Percentiles rank a stretch among this genome's conserved stretches.
Evolutionary conservation across 2,888 invertebrate species (phyloP).

Genomic region (Leptogaster cylindrica): DNA sequence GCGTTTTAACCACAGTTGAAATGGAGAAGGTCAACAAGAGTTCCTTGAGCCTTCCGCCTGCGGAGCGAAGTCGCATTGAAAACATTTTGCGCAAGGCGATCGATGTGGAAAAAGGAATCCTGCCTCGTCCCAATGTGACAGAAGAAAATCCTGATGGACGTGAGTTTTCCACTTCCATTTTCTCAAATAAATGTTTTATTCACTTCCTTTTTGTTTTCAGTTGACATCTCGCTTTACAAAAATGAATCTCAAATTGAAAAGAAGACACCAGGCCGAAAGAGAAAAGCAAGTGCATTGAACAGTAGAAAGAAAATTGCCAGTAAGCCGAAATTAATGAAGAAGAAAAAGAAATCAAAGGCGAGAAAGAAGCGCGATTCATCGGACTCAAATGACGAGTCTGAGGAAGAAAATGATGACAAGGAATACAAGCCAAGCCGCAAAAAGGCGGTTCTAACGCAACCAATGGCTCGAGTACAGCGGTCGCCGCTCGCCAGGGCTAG

Average conservation of each 20-base stretch:
- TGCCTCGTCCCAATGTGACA: constrained; percentile 70
- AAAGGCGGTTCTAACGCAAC: constrained; percentile 44
- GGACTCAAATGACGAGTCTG: constrained; percentile 49
- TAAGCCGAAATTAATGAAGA: constrained; percentile 43
- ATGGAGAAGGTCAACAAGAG: constrained; percentile 76
- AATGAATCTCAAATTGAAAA: constrained; percentile 81
- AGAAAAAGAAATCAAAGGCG: constrained; percentile 46
- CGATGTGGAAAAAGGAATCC: constrained; percentile 77
- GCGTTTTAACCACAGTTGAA: constrained; percentile 84
- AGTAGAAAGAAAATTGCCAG: constrained; percentile 48
- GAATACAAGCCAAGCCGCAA: constrained; percentile 55
- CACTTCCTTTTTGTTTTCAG: constrained; percentile 60
- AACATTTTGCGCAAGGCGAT: constrained; percentile 85
- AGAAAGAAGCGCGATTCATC: constrained; percentile 49
- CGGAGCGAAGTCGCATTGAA: constrained; percentile 79
- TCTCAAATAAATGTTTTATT: constrained; percentile 19
- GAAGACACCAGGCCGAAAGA: constrained; percentile 52
- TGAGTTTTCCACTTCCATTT: constrained; percentile 69
- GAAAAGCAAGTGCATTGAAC: constrained; percentile 43
- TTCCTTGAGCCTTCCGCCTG: constrained; percentile 71
- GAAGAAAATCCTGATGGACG: constrained; percentile 87
- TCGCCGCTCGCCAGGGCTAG: constrained; percentile 55
- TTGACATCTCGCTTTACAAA: constrained; percentile 82
- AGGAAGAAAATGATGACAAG: constrained; percentile 38
- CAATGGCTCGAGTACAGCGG: constrained; percentile 51